A percentile compares a stretch with the other conserved stretches of the same genome.
Evolutionary conservation across 2,888 invertebrate genomes (phyloP).

Genomic region (Eupithecia pulchellata): DNA sequence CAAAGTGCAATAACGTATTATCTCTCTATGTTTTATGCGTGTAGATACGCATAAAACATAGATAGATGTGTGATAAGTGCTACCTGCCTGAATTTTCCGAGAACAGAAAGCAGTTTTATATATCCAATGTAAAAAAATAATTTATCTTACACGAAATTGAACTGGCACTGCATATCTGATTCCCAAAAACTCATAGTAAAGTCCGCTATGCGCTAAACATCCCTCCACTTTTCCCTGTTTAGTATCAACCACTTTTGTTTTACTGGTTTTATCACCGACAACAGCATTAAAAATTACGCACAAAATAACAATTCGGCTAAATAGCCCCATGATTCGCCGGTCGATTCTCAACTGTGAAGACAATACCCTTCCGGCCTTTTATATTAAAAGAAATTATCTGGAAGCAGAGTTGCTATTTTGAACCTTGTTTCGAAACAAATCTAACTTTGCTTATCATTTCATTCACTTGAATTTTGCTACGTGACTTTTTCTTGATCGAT

Average conservation of each 20-base stretch:
- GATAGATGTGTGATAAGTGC: neutral
- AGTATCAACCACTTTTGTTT: conserved; percentile 63
- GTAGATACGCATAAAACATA: too few species aligned
- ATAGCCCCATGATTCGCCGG: conserved; percentile 50
- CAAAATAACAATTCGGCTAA: conserved; percentile 53
- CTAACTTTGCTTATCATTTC: conserved; percentile 18
- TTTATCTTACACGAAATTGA: conserved; percentile 67
- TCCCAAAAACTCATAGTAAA: conserved; percentile 74
- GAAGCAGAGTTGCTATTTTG: conserved; percentile 17
- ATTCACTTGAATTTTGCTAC: conserved; percentile 28
- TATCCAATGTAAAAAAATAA: neutral
- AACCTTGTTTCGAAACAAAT: conserved; percentile 16
- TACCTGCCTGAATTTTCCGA: neutral
- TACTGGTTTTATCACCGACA: conserved; percentile 48
- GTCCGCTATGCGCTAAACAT: conserved; percentile 59
- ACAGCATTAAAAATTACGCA: conserved; percentile 50
- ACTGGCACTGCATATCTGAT: conserved; percentile 70
- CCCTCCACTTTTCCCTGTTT: conserved; percentile 75
- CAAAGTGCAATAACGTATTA: too few species aligned
- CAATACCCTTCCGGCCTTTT: conserved; percentile 45
- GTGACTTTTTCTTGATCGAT: conserved; percentile 32
- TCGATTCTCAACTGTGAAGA: conserved; percentile 43
- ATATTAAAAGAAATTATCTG: conserved; percentile 41
- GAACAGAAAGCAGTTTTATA: conserved; percentile 1
- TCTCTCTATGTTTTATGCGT: too few species aligned